Evolutionary conservation across 2,797 vertebrate species (phyloP).

Genomic region (Gambusia yucatana): DNA sequence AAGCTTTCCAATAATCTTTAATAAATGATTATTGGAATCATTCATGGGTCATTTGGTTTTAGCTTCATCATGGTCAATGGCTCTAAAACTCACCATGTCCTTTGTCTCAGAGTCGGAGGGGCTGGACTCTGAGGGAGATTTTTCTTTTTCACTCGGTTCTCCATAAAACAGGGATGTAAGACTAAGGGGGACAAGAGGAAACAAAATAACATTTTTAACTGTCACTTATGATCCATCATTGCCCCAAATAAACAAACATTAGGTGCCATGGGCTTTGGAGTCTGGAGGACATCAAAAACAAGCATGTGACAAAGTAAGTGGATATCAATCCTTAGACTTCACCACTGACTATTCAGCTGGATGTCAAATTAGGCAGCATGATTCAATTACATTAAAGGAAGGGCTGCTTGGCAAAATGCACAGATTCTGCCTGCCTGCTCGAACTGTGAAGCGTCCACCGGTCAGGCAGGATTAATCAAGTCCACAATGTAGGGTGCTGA

Average conservation of each 20-base stretch:
- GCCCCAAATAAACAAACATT: neutral
- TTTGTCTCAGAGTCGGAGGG: constrained; percentile 89
- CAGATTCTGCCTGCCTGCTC: constrained; percentile 53
- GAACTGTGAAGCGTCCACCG: constrained; percentile 9
- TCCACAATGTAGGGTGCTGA: constrained; percentile 27
- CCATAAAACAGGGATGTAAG: constrained; percentile 95
- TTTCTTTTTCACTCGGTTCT: constrained; percentile 96
- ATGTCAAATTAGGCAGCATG: constrained; percentile 61
- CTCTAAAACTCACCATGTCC: constrained; percentile 78
- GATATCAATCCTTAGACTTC: constrained; percentile 39
- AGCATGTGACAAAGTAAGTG: constrained; percentile 28
- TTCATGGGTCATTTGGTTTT: neutral
- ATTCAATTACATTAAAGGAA: constrained; percentile 54
- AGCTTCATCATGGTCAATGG: neutral
- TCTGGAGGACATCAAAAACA: constrained; percentile 27
- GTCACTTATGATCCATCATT: constrained; percentile 6
- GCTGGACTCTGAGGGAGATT: constrained; percentile 91
- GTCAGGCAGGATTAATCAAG: constrained; percentile 58
- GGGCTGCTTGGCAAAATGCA: constrained; percentile 38
- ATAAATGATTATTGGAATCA: no score
- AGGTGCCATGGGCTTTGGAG: neutral
- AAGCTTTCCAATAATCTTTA: neutral
- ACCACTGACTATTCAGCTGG: constrained; percentile 44
- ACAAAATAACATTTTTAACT: constrained; percentile 20
- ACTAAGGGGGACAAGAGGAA: constrained; percentile 68